Conservation (phyloP, 92 coral and sea anemone genomes). For the Porites rus region DNA sequence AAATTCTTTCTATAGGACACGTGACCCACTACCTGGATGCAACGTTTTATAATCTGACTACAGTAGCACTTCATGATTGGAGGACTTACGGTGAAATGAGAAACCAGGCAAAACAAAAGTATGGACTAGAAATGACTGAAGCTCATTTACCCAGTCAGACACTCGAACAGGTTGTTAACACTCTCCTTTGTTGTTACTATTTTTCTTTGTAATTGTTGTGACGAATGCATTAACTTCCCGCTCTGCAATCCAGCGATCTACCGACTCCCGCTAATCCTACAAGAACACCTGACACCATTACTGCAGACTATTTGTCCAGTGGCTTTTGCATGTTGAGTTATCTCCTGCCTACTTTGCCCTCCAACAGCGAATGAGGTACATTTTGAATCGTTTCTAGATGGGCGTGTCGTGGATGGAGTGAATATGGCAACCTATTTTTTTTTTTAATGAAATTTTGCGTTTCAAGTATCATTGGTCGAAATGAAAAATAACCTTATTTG, state of each 20-base stretch:
- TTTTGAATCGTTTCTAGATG: too few species aligned
- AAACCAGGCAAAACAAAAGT: slow-evolving; percentile 92
- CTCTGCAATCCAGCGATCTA: too few species aligned
- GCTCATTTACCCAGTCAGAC: slow-evolving; percentile 98
- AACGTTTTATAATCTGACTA: slow-evolving; percentile 95
- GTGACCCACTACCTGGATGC: slow-evolving; percentile 96
- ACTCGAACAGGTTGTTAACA: slow-evolving; percentile 82
- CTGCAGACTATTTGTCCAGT: neutral
- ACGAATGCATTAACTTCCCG: neutral
- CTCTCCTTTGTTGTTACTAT: too few species aligned
- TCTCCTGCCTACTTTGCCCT: neutral
- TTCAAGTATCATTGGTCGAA: too few species aligned
- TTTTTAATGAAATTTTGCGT: neutral
- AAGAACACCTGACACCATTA: neutral
- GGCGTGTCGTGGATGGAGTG: too few species aligned
- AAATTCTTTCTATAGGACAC: slow-evolving; percentile 61
- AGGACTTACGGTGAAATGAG: slow-evolving; percentile 99
- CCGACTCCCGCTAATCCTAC: too few species aligned
- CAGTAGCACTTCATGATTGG: slow-evolving; percentile 99
- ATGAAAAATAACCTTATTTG: too few species aligned
- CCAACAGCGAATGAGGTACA: too few species aligned
- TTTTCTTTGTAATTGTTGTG: too few species aligned
- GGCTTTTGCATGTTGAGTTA: neutral
- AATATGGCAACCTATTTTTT: neutral
- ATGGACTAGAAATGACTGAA: slow-evolving; percentile 94